phyloP scores from a whole-genome alignment of 2,797 vertebrate species.

The Buceros bicornis region DNA sequence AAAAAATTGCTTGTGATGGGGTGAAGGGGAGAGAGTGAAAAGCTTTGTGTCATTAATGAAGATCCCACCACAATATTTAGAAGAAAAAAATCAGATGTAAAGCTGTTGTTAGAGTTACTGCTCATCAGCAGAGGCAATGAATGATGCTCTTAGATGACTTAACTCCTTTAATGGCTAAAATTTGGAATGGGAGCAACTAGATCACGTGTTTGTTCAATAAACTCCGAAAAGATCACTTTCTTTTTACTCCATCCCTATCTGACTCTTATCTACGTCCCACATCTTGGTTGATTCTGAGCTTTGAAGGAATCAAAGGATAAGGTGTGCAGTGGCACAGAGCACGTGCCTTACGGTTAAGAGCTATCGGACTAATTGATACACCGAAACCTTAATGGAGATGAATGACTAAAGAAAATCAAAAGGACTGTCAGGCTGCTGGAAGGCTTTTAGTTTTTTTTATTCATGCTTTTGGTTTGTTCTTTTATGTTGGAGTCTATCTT shows the following conservation, averaged over 20 bases:
- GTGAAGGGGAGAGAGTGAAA: not conserved
- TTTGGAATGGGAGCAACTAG: not conserved
- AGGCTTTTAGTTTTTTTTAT: not conserved
- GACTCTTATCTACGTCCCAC: not conserved
- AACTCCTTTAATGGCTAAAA: not conserved
- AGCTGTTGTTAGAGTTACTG: not conserved
- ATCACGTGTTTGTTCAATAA: not conserved
- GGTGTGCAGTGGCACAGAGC: not conserved
- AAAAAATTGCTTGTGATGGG: not conserved
- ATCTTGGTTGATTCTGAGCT: not conserved
- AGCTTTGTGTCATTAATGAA: not conserved
- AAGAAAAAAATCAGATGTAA: not conserved
- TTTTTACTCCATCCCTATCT: not conserved
- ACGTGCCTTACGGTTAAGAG: not conserved
- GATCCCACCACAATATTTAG: not conserved
- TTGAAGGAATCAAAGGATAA: not conserved
- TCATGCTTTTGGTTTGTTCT: not conserved
- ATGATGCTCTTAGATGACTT: not conserved
- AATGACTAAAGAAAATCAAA: not conserved
- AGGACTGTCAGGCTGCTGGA: not conserved
- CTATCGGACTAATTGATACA: not conserved
- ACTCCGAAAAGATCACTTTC: not conserved
- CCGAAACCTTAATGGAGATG: not conserved
- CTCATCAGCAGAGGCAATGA: not conserved
- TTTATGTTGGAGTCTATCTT: not conserved